phyloP scores from a whole-genome alignment of 2,113 vertebrate species.

The Paradisaea rubra region DNA sequence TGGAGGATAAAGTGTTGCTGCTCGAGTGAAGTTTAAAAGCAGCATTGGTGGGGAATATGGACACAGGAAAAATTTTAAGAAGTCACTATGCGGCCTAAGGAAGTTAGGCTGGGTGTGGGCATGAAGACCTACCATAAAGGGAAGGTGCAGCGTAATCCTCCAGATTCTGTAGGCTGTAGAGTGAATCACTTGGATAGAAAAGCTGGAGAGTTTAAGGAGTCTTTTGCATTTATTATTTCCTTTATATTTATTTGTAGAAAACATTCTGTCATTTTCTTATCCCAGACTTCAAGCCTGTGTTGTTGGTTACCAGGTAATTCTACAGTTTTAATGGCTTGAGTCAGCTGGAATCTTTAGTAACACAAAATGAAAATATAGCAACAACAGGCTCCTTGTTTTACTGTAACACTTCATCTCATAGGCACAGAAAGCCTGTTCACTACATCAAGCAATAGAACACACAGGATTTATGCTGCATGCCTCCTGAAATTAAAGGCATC shows the following conservation, averaged over 20 bases:
- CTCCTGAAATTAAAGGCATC: not conserved
- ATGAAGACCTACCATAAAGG: not conserved
- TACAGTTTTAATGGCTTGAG: not conserved
- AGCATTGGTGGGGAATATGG: not conserved
- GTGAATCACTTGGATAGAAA: not conserved
- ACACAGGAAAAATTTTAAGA: not conserved
- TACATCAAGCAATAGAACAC: not conserved
- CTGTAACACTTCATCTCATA: not conserved
- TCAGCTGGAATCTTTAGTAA: not conserved
- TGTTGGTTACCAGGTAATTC: not conserved
- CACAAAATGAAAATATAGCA: not conserved
- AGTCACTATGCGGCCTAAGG: not conserved
- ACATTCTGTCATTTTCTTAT: not conserved
- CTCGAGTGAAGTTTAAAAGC: not conserved
- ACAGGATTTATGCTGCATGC: not conserved
- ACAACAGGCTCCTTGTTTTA: not conserved
- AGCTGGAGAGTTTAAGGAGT: not conserved
- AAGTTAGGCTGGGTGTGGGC: not conserved
- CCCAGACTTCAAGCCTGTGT: not conserved
- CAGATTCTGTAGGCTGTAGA: not conserved
- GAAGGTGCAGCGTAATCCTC: accelerated
- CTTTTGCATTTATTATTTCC: not conserved
- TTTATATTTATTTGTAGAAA: not conserved
- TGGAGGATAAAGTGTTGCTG: not conserved
- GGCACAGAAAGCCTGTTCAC: not conserved